These are phyloP conservation scores for Ondatra zibethicus DNA, from an alignment of 2,113 vertebrate species.

Conservation along the genomic window DNA sequence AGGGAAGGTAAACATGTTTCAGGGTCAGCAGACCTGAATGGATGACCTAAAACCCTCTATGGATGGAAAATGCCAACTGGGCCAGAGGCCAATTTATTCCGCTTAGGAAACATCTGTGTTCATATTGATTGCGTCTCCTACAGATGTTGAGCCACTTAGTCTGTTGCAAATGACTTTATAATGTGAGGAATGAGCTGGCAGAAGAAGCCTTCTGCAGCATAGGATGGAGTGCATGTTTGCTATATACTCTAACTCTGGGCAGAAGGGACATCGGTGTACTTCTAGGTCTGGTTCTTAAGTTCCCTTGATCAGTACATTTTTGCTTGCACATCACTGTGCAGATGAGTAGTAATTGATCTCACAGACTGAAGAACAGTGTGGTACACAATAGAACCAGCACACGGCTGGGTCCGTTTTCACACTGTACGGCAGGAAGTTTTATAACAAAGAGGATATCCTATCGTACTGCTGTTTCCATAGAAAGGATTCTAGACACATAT, in stretches of 20 bases:
- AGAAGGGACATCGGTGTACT: slow-evolving; percentile 35
- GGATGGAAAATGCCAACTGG: slow-evolving; percentile 58
- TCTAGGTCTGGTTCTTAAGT: slow-evolving; percentile 20
- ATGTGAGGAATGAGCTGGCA: slow-evolving; percentile 51
- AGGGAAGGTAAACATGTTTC: slow-evolving; percentile 35
- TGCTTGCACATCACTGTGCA: not conserved
- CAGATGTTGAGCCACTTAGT: slow-evolving; percentile 53
- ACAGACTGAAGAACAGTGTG: not conserved
- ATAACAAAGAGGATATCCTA: not conserved
- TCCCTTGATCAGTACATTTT: slow-evolving; percentile 41
- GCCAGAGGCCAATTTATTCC: slow-evolving; percentile 40
- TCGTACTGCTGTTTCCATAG: not conserved
- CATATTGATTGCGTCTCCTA: slow-evolving; percentile 63
- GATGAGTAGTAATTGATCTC: not conserved
- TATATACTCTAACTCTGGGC: not conserved
- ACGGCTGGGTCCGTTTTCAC: not conserved
- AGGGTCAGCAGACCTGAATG: slow-evolving; percentile 25
- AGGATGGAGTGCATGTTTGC: not conserved
- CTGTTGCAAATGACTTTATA: slow-evolving; percentile 53
- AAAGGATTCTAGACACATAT: not conserved
- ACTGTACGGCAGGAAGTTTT: not conserved
- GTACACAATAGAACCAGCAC: not conserved
- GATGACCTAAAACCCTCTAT: slow-evolving; percentile 42
- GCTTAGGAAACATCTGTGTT: slow-evolving; percentile 72
- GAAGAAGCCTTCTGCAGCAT: slow-evolving; percentile 55